Evolutionary conservation across 2,888 invertebrate species (phyloP), one percentile per base, ranked within the genome.

Genomic region (Pocota personata): DNA sequence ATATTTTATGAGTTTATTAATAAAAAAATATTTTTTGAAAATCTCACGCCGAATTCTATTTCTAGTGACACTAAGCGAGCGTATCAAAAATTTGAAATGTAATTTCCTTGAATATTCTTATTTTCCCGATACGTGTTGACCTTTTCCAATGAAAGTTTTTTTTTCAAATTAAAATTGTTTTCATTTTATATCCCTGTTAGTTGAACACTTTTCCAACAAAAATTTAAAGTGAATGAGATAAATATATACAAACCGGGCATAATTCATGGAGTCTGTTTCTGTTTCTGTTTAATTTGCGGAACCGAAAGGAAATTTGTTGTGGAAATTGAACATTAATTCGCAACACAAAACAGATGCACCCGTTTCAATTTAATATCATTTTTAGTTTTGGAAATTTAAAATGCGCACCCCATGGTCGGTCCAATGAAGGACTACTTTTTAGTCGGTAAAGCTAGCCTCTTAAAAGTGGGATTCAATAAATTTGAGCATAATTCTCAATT

Each of bases 321-420:
- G 66, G 35, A 43, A 73, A 60, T 75, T 43, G 35, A 75, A 43
- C 55, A 55, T 62, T 46, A 64, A 75, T 32, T 64, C 14, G 30
- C 19, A 66, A 66, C 76, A 66, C 14, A 57, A 76, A 76, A 55
- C 76, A 76, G 76, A 76, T 66, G 76, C 76, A 76, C 12, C 32
- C 32, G 21, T 19, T 57, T 43, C 8, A 14, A 16, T 64, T 58
- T 43, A 32, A 24, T 62, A 35, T 71, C 48, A 1, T 16, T 72
- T 48, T 35, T 50, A 48, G 48, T 66, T 46, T 10, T 27, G 10
- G n/a, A 16, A 60, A 14, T 55, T 52, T n/a, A n/a, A 55, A 69
- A 40, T 52, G 12, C 55, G 27, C 40, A 67, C 12, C 8, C 57
- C 32, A 4, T 12, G 2, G 72, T 21, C 8, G 32, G 19, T n/a